Base-by-base conservation (phyloP, 2,797 vertebrate genomes). In the Schizopygopsis malacanthus region DNA sequence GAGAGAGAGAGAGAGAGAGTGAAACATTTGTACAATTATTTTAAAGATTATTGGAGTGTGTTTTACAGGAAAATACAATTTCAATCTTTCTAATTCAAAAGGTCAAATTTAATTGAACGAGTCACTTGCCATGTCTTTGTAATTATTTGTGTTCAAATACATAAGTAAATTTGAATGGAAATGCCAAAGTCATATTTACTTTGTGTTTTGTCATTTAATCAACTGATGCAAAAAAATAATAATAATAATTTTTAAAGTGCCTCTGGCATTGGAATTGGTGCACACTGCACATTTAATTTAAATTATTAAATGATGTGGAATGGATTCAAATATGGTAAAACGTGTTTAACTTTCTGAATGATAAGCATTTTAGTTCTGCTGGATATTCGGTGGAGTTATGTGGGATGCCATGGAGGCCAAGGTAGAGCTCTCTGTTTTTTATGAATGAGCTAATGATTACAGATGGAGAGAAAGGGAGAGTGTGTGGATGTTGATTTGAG, bases 401-500 rank as follows among this genome's bases (percentile, higher is more conserved):
- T 59, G 37, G 54, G 37, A 61, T 78, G 15, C 22, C 2, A n/a
- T 18, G 37, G 22, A 7, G 54, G 22, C 37, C 37, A 41, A 15
- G 76, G 76, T n/a, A 15, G 20, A 15, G 22, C 18, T 78, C 77
- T 63, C 13, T 61, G 13, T 47, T 16, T 47, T 65, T 65, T 47
- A 79, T 79, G 39, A 82, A 69, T 47, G 16, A 41, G 45, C 6
- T 2, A 50, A 41, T 67, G 54, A 61, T 33, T 25, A 43, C 7
- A 67, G 47, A 67, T 6, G 13, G 71, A 77, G 20, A n/a, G 56
- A 81, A 13, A 45, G 45, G 28, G 6, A 67, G 37, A 73, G 37
- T 12, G 45, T 22, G 11, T 11, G 11, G 41, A 65, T 79, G 56
- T 43, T 33, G 78, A 79, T 79, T 65, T 79, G 4, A 79, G n/a